Percentiles rank a stretch among this genome's conserved stretches.
Evolutionary conservation across 2,888 invertebrate genomes (phyloP).

Genomic region (Euzetes globulus): DNA sequence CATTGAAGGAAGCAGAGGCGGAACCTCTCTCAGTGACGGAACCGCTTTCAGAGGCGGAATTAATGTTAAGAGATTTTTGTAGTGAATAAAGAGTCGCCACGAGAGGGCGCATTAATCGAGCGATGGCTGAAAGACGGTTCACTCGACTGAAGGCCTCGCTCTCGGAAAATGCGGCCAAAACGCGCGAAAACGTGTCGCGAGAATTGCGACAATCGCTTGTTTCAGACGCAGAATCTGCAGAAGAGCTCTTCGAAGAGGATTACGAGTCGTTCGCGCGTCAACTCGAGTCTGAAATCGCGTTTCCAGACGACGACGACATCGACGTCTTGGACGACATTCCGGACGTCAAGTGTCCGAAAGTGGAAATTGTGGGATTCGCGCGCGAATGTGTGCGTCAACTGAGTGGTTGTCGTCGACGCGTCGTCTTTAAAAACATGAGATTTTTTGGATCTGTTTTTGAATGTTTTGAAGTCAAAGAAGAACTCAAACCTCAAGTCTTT

Average conservation of each 20-base stretch:
- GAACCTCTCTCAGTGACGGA: too few species aligned
- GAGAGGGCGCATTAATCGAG: background rate
- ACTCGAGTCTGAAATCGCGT: background rate
- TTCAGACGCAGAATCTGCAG: too few species aligned
- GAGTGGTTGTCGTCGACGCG: background rate
- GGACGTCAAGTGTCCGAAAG: too few species aligned
- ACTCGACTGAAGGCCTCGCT: slow-evolving; percentile 30
- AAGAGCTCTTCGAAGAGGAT: too few species aligned
- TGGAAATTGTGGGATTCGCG: too few species aligned
- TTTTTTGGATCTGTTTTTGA: slow-evolving; percentile 31
- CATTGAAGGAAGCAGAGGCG: too few species aligned
- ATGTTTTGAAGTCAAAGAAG: background rate
- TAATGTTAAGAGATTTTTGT: too few species aligned
- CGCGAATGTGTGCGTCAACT: slow-evolving; percentile 27
- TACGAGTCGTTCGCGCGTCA: background rate
- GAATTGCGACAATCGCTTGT: slow-evolving; percentile 30
- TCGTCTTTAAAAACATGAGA: background rate
- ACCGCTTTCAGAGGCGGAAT: too few species aligned
- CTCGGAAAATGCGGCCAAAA: slow-evolving; percentile 32
- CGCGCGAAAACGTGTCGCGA: slow-evolving; percentile 33
- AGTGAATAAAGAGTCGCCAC: too few species aligned
- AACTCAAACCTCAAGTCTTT: background rate
- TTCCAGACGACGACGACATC: too few species aligned
- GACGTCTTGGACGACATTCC: background rate
- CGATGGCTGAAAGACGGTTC: slow-evolving; percentile 34